A percentile compares a stretch with the other conserved stretches of the same genome.
Evolutionary conservation across 2,888 invertebrate species (phyloP).

Genomic region (Meiosimyza decipiens): DNA sequence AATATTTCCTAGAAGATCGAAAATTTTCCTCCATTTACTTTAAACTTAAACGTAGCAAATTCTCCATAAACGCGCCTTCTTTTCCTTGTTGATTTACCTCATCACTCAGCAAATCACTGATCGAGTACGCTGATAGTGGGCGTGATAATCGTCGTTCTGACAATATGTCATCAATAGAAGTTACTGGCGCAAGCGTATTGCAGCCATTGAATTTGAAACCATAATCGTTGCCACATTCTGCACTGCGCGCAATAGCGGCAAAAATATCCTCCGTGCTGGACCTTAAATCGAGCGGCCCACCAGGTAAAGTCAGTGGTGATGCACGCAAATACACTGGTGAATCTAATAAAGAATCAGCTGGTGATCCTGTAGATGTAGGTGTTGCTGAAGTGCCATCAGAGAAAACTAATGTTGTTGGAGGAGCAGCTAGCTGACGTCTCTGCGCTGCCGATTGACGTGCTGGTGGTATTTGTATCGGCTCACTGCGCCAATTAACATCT

Average conservation of each 20-base stretch:
- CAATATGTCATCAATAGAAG: slow-evolving; percentile 64
- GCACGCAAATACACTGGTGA: slow-evolving; percentile 47
- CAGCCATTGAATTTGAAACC: slow-evolving; percentile 46
- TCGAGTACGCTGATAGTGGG: slow-evolving; percentile 65
- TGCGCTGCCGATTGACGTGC: slow-evolving; percentile 17
- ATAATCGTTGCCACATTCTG: slow-evolving; percentile 48
- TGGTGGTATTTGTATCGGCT: slow-evolving; percentile 44
- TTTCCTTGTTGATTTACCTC: slow-evolving; percentile 46
- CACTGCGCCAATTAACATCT: slow-evolving; percentile 48
- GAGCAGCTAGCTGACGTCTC: slow-evolving; percentile 7
- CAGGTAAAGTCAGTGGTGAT: slow-evolving; percentile 51
- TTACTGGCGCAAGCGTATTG: slow-evolving; percentile 57
- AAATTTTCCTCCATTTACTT: too few species aligned
- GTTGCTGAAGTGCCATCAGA: slow-evolving; percentile 55
- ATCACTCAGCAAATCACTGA: slow-evolving; percentile 64
- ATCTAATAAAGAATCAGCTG: slow-evolving; percentile 30
- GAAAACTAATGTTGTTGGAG: slow-evolving; percentile 42
- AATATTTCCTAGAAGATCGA: too few species aligned
- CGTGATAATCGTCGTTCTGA: slow-evolving; percentile 63
- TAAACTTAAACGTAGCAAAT: slow-evolving; percentile 42
- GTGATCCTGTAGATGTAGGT: slow-evolving; percentile 46
- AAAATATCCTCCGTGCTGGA: slow-evolving; percentile 64
- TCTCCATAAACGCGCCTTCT: slow-evolving; percentile 54
- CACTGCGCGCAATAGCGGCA: slow-evolving; percentile 61
- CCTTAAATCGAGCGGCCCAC: slow-evolving; percentile 56